Percentiles rank a stretch among this genome's conserved stretches.
phyloP scores from a whole-genome alignment of 2,888 invertebrate species.

The Patella pellucida region DNA sequence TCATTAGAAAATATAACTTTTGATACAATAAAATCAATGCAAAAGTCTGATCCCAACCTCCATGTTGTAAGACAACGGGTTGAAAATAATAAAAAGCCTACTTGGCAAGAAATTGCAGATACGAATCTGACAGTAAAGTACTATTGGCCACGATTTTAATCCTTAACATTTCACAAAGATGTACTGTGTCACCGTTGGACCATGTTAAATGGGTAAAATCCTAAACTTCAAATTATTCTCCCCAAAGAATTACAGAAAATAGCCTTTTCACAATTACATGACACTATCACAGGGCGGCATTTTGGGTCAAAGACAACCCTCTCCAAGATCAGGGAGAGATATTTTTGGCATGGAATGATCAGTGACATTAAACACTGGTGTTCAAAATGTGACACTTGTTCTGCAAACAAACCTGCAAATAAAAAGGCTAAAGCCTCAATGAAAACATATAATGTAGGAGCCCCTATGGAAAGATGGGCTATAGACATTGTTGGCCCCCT shows the following conservation, averaged over 20 bases:
- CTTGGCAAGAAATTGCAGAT: neutral
- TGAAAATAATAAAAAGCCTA: constrained; percentile 4
- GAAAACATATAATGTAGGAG: neutral
- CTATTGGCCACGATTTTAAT: neutral
- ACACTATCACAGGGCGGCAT: neutral
- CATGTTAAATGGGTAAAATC: neutral
- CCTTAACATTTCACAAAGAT: neutral
- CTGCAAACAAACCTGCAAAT: neutral
- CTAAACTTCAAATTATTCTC: neutral
- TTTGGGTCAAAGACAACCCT: neutral
- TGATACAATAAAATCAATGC: neutral
- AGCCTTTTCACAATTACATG: no score
- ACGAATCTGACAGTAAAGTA: neutral
- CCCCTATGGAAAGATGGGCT: constrained; percentile 11
- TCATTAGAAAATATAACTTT: no score
- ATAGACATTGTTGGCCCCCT: constrained; percentile 14
- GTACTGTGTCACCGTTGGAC: neutral
- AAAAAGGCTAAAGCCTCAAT: neutral
- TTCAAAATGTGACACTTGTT: neutral
- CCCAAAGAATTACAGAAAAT: neutral
- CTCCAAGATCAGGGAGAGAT: neutral
- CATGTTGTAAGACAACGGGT: neutral
- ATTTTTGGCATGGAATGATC: neutral
- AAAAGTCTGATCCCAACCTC: neutral
- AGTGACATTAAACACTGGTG: neutral